Percentiles rank a stretch among this genome's conserved stretches.
Conservation (phyloP, 2,113 vertebrate genomes). For the Bothrops jararaca region DNA sequence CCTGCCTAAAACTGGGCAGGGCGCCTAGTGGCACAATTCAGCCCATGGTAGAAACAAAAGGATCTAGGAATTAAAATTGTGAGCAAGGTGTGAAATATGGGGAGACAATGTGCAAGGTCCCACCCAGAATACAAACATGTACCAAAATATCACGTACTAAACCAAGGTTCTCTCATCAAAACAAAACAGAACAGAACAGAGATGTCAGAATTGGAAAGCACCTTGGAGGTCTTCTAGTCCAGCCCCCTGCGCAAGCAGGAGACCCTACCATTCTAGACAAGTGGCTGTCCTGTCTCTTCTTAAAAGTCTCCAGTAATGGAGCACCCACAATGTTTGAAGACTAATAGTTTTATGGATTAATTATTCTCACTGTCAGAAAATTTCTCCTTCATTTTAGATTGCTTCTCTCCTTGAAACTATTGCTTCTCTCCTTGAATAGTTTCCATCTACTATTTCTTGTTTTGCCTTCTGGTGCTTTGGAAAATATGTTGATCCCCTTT, state of each 20-base stretch:
- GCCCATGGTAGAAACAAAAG: conserved; percentile 15
- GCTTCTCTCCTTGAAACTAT: background rate
- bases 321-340: background rate
- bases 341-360: background rate
- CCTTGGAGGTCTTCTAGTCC: background rate
- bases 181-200: background rate
- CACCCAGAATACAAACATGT: background rate
- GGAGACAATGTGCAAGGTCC: background rate
- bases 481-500: background rate
- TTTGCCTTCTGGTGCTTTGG: background rate
- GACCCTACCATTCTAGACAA: no score
- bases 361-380: background rate
- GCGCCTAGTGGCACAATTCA: background rate
- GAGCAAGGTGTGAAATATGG: background rate
- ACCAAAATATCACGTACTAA: background rate
- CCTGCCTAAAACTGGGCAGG: conserved; percentile 12
- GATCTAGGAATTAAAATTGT: background rate
- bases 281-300: background rate
- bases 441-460: background rate
- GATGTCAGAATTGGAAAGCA: background rate
- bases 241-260: background rate
- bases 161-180: background rate
- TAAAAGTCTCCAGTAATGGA: background rate
- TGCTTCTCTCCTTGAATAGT: background rate
- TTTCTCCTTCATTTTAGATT: background rate